phyloP scores from a whole-genome alignment of 2,113 vertebrate species.

The Scolopax mira region DNA sequence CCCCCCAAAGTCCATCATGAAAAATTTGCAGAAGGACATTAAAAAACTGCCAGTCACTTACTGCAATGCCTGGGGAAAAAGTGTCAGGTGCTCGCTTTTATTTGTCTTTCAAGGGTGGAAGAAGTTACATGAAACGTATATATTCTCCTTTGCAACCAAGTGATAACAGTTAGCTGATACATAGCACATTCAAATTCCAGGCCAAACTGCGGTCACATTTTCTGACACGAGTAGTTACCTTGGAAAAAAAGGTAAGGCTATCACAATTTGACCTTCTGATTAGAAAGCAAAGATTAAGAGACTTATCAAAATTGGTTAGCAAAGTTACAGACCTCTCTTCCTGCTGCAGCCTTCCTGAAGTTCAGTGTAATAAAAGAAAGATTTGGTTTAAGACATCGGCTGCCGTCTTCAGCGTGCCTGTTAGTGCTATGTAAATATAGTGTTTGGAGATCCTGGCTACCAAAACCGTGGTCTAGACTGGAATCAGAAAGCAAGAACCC shows the following conservation, averaged over 20 bases:
- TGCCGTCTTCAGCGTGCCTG: not conserved
- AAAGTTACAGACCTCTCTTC: conserved; percentile 21
- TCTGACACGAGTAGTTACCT: conserved; percentile 19
- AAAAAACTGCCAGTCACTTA: conserved; percentile 64
- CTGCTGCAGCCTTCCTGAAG: conserved; percentile 5
- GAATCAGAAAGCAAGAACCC: not conserved
- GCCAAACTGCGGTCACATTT: conserved; percentile 35
- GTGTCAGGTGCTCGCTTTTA: conserved; percentile 66
- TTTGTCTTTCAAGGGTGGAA: conserved; percentile 60
- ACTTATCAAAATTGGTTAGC: conserved; percentile 38
- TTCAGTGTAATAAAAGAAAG: not conserved
- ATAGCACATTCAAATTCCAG: conserved; percentile 57
- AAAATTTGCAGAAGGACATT: conserved; percentile 53
- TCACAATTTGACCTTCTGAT: conserved; percentile 43
- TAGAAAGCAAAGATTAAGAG: not conserved
- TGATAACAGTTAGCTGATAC: conserved; percentile 30
- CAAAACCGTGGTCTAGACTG: not conserved
- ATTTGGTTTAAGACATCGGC: conserved; percentile 22
- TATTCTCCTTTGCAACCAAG: conserved; percentile 68
- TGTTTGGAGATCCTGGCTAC: not conserved
- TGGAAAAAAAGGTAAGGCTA: conserved; percentile 41
- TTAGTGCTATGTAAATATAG: conserved; percentile 13
- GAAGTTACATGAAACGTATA: conserved; percentile 61
- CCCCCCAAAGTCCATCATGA: conserved; percentile 34
- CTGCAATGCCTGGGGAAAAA: conserved; percentile 60